Conservation (phyloP, 1,140 invertebrate species). For the Physella acuta region DNA sequence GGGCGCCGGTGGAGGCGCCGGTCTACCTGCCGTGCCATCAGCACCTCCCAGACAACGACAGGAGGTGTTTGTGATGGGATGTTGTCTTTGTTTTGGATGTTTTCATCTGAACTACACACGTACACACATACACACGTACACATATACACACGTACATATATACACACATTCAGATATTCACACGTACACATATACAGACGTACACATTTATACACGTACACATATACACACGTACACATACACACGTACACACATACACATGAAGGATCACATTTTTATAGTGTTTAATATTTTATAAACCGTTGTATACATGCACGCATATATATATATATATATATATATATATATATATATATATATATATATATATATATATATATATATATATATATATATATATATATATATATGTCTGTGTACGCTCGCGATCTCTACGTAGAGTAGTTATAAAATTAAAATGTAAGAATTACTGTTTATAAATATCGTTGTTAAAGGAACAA, state of each 20-base stretch:
- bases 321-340: not conserved
- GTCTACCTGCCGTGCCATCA: no score
- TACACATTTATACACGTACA: not conserved
- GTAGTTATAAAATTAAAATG: no score
- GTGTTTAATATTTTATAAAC: no score
- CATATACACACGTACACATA: not conserved
- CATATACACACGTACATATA: not conserved
- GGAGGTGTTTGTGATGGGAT: no score
- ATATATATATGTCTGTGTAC: not conserved
- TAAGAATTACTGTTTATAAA: no score
- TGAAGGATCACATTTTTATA: not conserved
- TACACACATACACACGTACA: not conserved
- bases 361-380: not conserved
- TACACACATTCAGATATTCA: not conserved
- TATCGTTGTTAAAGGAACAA: no score
- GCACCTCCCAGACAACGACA: no score
- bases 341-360: not conserved
- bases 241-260: not conserved
- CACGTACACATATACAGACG: not conserved
- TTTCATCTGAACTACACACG: no score
- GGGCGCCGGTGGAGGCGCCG: no score
- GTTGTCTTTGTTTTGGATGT: no score
- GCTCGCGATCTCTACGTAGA: no score
- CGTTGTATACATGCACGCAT: not conserved
- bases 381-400: not conserved